Evolutionary conservation across 2,888 invertebrate species (phyloP).

Genomic region (Calameuta idolon): DNA sequence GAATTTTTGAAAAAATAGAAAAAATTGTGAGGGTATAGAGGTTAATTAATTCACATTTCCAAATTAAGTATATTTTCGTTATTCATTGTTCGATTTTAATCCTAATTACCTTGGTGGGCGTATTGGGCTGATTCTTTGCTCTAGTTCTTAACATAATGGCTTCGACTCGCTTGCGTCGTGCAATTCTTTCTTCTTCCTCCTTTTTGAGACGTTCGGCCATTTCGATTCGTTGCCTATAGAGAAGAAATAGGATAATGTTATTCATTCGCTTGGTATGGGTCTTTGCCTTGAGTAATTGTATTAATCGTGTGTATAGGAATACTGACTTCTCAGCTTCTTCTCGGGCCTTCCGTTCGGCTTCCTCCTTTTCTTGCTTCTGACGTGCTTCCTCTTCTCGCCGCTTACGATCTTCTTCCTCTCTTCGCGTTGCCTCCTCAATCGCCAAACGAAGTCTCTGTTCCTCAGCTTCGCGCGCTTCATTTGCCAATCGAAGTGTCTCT

Average conservation of each 20-base stretch:
- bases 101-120: constrained; percentile 66
- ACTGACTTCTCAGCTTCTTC: constrained; percentile 83
- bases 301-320: constrained; percentile 18
- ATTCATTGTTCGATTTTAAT: background rate
- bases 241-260: background rate
- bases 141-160: constrained; percentile 94
- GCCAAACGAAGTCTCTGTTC: constrained; percentile 84
- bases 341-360: constrained; percentile 82
- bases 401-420: constrained; percentile 83
- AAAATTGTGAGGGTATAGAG: too few species aligned
- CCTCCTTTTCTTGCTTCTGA: constrained; percentile 77
- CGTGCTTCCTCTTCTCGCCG: constrained; percentile 76
- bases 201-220: constrained; percentile 84
- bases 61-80: background rate
- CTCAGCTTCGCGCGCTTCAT: constrained; percentile 84
- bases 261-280: background rate
- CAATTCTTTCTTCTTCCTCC: constrained; percentile 91
- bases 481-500: constrained; percentile 82
- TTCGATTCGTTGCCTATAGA: constrained; percentile 77
- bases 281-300: background rate
- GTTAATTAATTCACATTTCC: background rate
- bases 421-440: constrained; percentile 78
- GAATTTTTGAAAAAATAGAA: too few species aligned
- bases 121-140: constrained; percentile 68
- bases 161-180: constrained; percentile 89